These are phyloP conservation scores for Pterostichus niger DNA, from an alignment of 2,888 invertebrate genomes.

Conservation along the genomic window DNA sequence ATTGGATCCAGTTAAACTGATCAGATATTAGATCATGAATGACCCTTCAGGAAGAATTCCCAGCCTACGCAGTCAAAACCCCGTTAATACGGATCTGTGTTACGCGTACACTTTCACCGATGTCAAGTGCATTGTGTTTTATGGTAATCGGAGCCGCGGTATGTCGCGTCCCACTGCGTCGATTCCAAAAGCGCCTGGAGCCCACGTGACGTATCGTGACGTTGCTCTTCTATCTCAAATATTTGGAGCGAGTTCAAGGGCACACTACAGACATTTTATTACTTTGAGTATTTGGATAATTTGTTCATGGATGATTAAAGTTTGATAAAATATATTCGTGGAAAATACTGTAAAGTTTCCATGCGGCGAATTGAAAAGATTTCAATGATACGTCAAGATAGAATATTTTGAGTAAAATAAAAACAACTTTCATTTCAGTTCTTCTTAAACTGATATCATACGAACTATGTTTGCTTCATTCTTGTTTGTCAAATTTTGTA, in stretches of 20 bases:
- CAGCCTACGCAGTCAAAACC: conserved; percentile 19
- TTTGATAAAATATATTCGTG: conserved; percentile 28
- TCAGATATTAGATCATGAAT: too few relatives aligned
- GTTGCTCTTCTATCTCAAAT: conserved; percentile 51
- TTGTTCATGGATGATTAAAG: conserved; percentile 49
- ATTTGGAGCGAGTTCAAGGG: conserved; percentile 60
- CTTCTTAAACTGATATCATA: too few relatives aligned
- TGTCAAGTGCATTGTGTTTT: conserved; percentile 63
- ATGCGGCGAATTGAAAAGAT: too few relatives aligned
- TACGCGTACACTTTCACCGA: conserved; percentile 60
- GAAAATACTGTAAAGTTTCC: neutral
- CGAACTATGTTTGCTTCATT: too few relatives aligned
- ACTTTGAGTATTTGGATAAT: conserved; percentile 39
- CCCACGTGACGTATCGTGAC: conserved; percentile 37
- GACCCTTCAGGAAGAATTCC: conserved; percentile 1
- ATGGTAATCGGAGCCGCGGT: conserved; percentile 47
- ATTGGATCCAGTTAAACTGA: too few relatives aligned
- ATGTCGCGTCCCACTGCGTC: conserved; percentile 58
- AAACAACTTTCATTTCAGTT: too few relatives aligned
- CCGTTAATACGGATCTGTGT: conserved; percentile 63
- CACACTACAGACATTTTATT: conserved; percentile 20
- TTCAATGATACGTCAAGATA: too few relatives aligned
- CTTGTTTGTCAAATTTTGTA: too few relatives aligned
- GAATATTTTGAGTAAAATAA: too few relatives aligned
- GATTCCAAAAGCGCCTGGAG: neutral